phyloP scores from a whole-genome alignment of 2,797 vertebrate genomes.

The Carduelis carduelis region DNA sequence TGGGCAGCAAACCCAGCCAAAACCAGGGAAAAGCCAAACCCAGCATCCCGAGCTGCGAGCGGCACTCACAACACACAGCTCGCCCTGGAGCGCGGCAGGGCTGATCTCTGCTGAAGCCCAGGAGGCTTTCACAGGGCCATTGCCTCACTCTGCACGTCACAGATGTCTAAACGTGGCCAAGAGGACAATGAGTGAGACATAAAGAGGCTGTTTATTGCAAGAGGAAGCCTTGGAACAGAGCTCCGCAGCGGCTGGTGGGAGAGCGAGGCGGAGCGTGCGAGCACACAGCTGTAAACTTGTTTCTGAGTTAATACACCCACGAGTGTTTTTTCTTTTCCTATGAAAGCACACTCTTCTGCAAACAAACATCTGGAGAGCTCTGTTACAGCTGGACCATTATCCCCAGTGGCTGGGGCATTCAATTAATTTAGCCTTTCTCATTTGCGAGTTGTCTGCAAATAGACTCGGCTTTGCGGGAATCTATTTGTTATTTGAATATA shows the following conservation, averaged over 20 bases:
- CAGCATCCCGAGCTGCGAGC: background rate
- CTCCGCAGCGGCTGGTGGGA: background rate
- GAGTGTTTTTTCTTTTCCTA: conserved; percentile 44
- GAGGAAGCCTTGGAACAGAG: conserved; percentile 4
- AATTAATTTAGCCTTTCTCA: conserved; percentile 50
- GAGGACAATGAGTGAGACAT: conserved; percentile 8
- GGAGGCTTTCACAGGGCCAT: background rate
- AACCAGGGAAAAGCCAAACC: background rate
- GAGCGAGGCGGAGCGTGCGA: background rate
- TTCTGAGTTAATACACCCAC: conserved; percentile 46
- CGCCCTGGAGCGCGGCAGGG: background rate
- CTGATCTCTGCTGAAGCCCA: background rate
- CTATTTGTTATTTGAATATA: conserved; percentile 11
- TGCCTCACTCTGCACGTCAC: conserved; percentile 8
- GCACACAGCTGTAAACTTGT: conserved; percentile 44
- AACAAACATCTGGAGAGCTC: conserved; percentile 60
- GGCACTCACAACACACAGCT: background rate
- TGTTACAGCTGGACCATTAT: conserved; percentile 57
- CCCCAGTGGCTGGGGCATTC: background rate
- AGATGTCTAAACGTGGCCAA: conserved; percentile 2
- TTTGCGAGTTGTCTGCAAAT: conserved; percentile 21
- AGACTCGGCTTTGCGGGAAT: background rate
- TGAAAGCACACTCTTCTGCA: conserved; percentile 22
- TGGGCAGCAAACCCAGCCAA: background rate
- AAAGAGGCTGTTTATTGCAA: conserved; percentile 6